Percentiles rank a stretch among this genome's conserved stretches.
Conservation (phyloP, 2,888 invertebrate genomes). For the Cetonia aurata region DNA sequence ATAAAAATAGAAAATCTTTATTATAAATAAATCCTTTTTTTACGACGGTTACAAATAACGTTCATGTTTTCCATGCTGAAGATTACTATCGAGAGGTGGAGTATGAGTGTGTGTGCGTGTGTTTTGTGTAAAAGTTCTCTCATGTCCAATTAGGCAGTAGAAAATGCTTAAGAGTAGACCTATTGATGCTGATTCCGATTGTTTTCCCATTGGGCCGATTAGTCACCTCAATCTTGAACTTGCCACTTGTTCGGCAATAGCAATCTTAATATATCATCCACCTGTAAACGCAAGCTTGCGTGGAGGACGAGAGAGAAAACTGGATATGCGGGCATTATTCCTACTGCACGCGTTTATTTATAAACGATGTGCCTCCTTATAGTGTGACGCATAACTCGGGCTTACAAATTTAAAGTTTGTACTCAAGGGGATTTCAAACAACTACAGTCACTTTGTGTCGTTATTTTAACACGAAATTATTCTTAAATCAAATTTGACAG, state of each 20-base stretch:
- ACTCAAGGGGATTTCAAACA: conserved; percentile 20
- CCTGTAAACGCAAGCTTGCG: conserved; percentile 15
- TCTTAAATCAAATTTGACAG: not conserved
- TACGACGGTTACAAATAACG: conserved; percentile 45
- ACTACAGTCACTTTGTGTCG: not conserved
- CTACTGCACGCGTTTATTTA: conserved; percentile 19
- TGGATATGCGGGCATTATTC: conserved; percentile 10
- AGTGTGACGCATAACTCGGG: conserved; percentile 25
- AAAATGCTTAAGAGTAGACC: not conserved
- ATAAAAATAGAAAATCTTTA: conserved; percentile 66
- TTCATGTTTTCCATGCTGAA: not conserved
- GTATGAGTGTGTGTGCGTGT: no score
- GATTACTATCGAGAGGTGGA: no score
- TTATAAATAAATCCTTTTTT: conserved; percentile 66
- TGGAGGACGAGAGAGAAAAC: not conserved
- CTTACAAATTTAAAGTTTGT: conserved; percentile 29
- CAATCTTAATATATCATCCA: conserved; percentile 38
- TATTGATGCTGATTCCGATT: not conserved
- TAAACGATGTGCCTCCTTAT: conserved; percentile 33
- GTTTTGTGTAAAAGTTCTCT: not conserved
- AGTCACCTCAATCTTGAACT: conserved; percentile 34
- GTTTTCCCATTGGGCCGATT: conserved; percentile 2
- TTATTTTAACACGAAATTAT: not conserved
- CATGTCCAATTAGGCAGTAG: not conserved
- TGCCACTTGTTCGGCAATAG: conserved; percentile 28